Base-by-base conservation (phyloP, 1,140 invertebrate species). In the Apocrypta bakeri region DNA sequence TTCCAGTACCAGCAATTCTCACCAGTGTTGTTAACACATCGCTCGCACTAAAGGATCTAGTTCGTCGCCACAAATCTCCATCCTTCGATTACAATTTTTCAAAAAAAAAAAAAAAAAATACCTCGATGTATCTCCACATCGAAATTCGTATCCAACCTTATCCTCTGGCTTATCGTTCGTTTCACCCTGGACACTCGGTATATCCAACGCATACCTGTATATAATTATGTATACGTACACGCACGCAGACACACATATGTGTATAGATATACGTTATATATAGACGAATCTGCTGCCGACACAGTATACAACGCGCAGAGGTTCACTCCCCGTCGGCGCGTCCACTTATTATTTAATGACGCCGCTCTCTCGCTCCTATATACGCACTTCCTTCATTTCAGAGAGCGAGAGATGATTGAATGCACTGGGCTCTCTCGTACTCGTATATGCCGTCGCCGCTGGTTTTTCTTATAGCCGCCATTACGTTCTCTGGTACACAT, bases 301-400 rank as follows among this genome's bases (percentile, higher is more conserved):
- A 48, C 12, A 48, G 11, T 11, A 1, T 42, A 85, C 84, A 84
- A 85, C 85, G 86, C 85, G 86, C 85, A 87, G 84, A 84, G 84
- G 82, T 82, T 84, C 85, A 86, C 87, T 87, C 84, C 84, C 85
- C 63, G 63, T 29, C 14, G 63, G 63, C 63, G 24, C 24, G 24
- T 66, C 63, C 63, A 66, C 63, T 66, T 66, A 66, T 29, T 66
- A 25, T 66, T 66, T 66, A 66, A 66, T 66, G 63, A 66, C 63
- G 63, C 63, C 63, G 27, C 63, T 21, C 48, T 21, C 48, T 17
- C 48, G 21, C 48, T 2, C 33, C 33, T 37, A 2, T 56, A 56
- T 40, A 74, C 79, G 68, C 48, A 56, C 33, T 64, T 82, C 63
- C 64, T 81, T 61, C 61, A 78, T 75, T 75, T 75, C 21, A 24